A percentile compares a stretch with the other conserved stretches of the same genome.
Conservation (phyloP, 2,888 invertebrate species). For the Drosophila paramelanica region DNA sequence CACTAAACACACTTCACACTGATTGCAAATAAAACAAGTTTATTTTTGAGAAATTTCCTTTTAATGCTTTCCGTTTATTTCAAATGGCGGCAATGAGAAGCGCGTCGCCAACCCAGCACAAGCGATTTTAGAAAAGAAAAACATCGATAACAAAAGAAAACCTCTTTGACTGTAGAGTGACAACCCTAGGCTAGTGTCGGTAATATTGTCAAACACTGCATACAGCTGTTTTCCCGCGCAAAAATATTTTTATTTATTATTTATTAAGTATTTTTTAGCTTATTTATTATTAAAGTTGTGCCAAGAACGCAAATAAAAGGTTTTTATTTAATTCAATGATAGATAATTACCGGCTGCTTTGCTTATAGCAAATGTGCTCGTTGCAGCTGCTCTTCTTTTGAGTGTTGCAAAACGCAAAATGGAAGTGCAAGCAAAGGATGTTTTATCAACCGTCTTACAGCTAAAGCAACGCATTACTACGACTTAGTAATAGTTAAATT, state of each 20-base stretch:
- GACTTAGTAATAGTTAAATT: background rate
- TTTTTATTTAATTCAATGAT: slow-evolving; percentile 3
- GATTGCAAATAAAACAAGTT: slow-evolving; percentile 10
- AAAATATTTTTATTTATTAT: slow-evolving; percentile 25
- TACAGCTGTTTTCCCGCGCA: slow-evolving; percentile 63
- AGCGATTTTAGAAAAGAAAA: slow-evolving; percentile 32
- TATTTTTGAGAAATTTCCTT: background rate
- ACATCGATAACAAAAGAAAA: slow-evolving; percentile 13
- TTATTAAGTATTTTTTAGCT: background rate
- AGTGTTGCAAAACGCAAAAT: slow-evolving; percentile 39
- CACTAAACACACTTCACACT: slow-evolving; percentile 5
- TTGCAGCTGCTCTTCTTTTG: slow-evolving; percentile 51
- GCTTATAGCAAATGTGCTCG: slow-evolving; percentile 41
- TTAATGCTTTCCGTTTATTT: slow-evolving; percentile 50
- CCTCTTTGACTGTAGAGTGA: slow-evolving; percentile 27
- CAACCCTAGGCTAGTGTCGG: slow-evolving; percentile 15
- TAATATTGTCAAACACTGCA: slow-evolving; percentile 29
- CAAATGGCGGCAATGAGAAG: slow-evolving; percentile 69
- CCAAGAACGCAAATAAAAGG: background rate
- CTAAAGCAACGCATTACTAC: too few relatives aligned
- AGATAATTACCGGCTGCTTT: slow-evolving; percentile 14
- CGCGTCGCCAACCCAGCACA: slow-evolving; percentile 53
- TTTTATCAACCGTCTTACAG: background rate
- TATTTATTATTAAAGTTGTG: background rate
- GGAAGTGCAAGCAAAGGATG: background rate